Conservation (phyloP, 2,113 vertebrate species). For the Mustelus asterias region DNA sequence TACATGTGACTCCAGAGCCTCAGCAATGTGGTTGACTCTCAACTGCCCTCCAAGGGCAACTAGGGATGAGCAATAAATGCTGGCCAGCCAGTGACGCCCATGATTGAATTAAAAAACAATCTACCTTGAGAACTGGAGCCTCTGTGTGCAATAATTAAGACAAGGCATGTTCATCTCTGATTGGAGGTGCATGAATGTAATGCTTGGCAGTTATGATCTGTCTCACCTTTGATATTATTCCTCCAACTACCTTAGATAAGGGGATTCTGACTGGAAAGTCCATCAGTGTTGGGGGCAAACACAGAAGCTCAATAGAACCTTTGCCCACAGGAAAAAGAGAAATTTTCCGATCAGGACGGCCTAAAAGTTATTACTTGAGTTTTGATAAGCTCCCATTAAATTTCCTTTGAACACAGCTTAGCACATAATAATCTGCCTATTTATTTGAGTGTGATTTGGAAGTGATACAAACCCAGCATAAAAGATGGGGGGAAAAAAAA, state of each 20-base stretch:
- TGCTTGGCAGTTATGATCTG: background rate
- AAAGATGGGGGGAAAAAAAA: background rate
- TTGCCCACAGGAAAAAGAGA: background rate
- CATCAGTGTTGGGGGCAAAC: background rate
- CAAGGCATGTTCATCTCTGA: background rate
- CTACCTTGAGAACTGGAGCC: background rate
- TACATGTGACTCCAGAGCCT: too few relatives aligned
- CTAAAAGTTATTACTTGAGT: background rate
- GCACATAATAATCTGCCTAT: background rate
- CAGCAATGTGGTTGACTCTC: too few relatives aligned
- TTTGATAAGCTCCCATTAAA: background rate
- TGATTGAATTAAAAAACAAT: background rate
- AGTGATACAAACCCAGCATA: background rate
- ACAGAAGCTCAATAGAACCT: background rate
- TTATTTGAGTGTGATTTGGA: slow-evolving; percentile 7
- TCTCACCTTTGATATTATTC: background rate
- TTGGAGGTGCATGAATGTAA: background rate
- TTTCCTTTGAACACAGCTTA: background rate
- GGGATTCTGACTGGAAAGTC: background rate
- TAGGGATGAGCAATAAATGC: too few relatives aligned
- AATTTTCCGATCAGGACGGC: background rate
- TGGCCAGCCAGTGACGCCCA: too few relatives aligned
- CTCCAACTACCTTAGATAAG: background rate
- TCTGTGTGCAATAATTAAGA: background rate
- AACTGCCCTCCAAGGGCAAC: too few relatives aligned